Base-by-base conservation (phyloP, 1,140 invertebrate genomes). In the Drosophila nigrodunni region DNA sequence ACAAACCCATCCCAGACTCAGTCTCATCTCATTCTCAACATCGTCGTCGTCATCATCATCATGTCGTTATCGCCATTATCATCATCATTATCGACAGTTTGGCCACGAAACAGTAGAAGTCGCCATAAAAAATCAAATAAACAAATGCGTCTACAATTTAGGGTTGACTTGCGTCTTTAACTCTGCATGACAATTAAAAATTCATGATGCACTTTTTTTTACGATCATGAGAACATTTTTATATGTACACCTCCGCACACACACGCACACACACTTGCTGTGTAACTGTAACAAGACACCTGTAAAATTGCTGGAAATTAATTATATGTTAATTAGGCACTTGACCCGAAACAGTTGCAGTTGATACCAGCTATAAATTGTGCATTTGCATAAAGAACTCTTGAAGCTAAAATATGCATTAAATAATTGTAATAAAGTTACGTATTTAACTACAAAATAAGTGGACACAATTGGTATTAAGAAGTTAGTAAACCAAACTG, bases 151-250 rank as follows among this genome's bases (percentile, higher is more conserved):
- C 41, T 70, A 75, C 41, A 55, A 57, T 59, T 70, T 78, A 60
- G 47, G 62, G 47, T 50, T 18, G 21, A 49, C 47, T 54, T 49
- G 34, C 13, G 41, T 59, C 35, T 69, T 35, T 11, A 37, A 30
- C 58, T 44, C 64, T 77, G 2, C 58, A 80, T 77, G 74, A 69
- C 64, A 80, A 80, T 77, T 87, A 87, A 82, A 87, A 88, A 79
- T 61, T 50, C 74, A 80, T 77, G 64, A 77, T 80, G 74, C 59
- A 55, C 60, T 54, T 64, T 54, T 74, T 74, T 74, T 74, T 64
- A 76, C 41, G 61, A 64, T 57, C 78, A 74, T 87, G 82, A 82
- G 82, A 86, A 81, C 67, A 58, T 85, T 57, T 83, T 55, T 25
- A 57, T 43, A 35, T 49, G 18, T 18, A 39, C 44, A 37, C 43